phyloP scores from a whole-genome alignment of 2,888 invertebrate species.

The Eilema griseolum region DNA sequence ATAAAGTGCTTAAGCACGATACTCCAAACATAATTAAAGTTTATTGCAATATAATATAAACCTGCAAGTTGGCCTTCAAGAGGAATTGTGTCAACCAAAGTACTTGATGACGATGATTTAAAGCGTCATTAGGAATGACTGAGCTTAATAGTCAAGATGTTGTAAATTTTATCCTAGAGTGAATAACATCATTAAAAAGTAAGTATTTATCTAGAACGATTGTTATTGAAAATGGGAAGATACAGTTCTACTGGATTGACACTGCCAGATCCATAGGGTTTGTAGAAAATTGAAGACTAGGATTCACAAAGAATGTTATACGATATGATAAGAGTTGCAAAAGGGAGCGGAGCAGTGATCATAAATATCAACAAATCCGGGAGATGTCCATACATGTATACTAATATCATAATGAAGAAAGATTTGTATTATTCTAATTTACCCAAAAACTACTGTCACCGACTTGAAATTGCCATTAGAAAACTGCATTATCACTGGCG shows the following conservation, averaged over 20 bases:
- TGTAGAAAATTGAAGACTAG: no score
- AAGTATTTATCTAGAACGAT: not conserved
- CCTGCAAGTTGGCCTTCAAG: constrained; percentile 12
- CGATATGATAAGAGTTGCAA: no score
- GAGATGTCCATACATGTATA: no score
- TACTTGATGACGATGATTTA: not conserved
- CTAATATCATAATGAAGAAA: no score
- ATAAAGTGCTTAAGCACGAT: constrained; percentile 3
- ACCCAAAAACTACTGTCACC: no score
- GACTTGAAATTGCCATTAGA: no score
- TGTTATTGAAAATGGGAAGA: not conserved
- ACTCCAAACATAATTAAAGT: constrained; percentile 13
- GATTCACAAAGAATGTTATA: no score
- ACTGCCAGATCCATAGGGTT: no score
- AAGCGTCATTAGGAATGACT: not conserved
- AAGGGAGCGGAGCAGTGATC: no score
- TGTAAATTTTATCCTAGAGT: not conserved
- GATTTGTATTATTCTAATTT: no score
- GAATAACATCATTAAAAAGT: not conserved
- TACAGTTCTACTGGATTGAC: not conserved
- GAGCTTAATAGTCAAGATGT: not conserved
- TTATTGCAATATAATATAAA: constrained; percentile 8
- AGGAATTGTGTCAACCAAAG: constrained; percentile 6
- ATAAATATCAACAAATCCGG: no score
- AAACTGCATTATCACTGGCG: no score